Evolutionary conservation across 2,797 vertebrate genomes (phyloP).

Genomic region (Leptatherina wallacei): DNA sequence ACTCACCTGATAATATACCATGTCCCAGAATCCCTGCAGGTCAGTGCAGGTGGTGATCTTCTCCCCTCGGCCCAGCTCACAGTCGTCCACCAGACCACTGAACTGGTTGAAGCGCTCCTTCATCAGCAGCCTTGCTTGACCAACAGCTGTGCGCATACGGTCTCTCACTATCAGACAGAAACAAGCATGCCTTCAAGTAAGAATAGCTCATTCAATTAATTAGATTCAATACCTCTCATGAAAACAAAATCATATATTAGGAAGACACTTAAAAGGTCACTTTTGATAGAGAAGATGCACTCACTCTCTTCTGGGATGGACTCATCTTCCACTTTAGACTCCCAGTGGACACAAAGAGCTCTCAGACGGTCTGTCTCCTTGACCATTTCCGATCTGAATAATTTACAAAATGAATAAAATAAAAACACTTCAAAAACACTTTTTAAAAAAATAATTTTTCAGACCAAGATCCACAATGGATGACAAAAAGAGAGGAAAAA

Average conservation of each 20-base stretch:
- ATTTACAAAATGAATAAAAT: not conserved
- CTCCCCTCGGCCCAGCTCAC: conserved; percentile 89
- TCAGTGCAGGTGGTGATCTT: conserved; percentile 90
- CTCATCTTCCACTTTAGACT: conserved; percentile 81
- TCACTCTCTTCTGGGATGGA: conserved; percentile 94
- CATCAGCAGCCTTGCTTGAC: conserved; percentile 92
- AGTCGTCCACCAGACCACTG: conserved; percentile 90
- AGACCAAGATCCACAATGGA: not conserved
- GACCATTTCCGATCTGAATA: conserved; percentile 82
- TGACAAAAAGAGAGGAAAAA: not conserved
- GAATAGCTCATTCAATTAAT: not conserved
- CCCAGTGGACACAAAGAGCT: conserved; percentile 84
- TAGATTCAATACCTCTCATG: not conserved
- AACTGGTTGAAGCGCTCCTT: conserved; percentile 95
- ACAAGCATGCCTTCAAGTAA: not conserved
- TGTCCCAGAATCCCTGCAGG: conserved; percentile 98
- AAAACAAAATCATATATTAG: not conserved
- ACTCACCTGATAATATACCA: conserved; percentile 92
- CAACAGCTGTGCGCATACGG: conserved; percentile 88
- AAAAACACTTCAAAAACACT: not conserved
- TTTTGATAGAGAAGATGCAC: conserved; percentile 43
- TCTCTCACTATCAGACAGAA: conserved; percentile 85
- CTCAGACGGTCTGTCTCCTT: conserved; percentile 84
- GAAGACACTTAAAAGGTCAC: not conserved
- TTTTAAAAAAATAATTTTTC: no score